Conservation (phyloP, 2,797 vertebrate species). For the Pantherophis alleghaniensis region DNA sequence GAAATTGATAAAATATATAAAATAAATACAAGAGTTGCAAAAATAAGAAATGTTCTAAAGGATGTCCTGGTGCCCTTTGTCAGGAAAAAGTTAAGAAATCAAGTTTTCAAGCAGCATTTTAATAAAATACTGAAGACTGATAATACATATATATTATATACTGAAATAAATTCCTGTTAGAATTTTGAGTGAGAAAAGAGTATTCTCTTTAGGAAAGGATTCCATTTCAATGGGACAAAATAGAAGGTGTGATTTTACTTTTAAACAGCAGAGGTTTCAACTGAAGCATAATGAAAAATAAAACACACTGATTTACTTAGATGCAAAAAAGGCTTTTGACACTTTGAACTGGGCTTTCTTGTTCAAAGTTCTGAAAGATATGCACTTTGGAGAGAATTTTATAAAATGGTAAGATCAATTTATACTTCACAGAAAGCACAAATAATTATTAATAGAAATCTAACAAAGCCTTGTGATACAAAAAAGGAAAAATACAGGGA, state of each 20-base stretch:
- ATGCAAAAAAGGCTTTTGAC: not conserved
- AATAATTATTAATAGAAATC: not conserved
- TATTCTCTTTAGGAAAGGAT: not conserved
- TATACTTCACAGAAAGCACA: not conserved
- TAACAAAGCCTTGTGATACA: not conserved
- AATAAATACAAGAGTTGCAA: not conserved
- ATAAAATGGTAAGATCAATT: not conserved
- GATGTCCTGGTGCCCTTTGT: not conserved
- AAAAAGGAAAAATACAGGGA: not conserved
- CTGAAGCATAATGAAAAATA: not conserved
- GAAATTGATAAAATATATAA: not conserved
- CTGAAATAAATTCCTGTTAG: not conserved
- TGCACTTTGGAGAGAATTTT: too few relatives aligned
- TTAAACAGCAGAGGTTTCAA: not conserved
- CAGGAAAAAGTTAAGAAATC: not conserved
- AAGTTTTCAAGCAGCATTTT: not conserved
- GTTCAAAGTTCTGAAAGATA: not conserved
- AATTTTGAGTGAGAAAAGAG: not conserved
- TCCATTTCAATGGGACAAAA: not conserved
- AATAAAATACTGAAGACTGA: not conserved
- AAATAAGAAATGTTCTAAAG: not conserved
- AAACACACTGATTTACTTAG: not conserved
- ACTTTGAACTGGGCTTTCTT: not conserved
- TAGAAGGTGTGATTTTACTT: not conserved
- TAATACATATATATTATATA: not conserved